phyloP scores from a whole-genome alignment of 2,797 vertebrate species.

The Perodicticus potto region DNA sequence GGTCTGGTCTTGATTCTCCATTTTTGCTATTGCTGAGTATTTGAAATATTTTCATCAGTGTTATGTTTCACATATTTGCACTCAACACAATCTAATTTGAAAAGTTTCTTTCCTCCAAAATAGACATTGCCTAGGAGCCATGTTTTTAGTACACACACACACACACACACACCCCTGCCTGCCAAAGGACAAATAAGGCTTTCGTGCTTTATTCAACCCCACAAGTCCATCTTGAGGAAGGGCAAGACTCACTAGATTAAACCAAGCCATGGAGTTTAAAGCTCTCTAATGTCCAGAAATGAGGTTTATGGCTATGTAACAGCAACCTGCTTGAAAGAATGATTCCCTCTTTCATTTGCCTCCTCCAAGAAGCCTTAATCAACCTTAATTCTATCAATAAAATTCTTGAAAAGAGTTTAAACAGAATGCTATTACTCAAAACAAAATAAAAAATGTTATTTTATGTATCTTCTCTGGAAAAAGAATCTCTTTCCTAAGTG shows the following conservation, averaged over 20 bases:
- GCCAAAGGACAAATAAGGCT: not conserved
- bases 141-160: not conserved
- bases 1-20: not conserved
- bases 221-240: not conserved
- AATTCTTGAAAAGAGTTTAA: slow-evolving; percentile 28
- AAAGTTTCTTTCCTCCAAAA: slow-evolving; percentile 16
- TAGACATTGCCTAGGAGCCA: not conserved
- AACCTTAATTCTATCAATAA: not conserved
- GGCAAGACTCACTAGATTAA: not conserved
- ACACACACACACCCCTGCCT: not conserved
- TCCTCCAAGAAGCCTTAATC: not conserved
- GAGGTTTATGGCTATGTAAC: not conserved
- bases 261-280: not conserved
- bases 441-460: slow-evolving; percentile 17
- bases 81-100: not conserved
- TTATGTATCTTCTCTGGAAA: slow-evolving; percentile 19
- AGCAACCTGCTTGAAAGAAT: not conserved
- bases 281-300: not conserved
- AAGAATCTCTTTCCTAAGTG: not conserved
- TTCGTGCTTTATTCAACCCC: not conserved
- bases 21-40: not conserved
- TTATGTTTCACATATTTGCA: not conserved
- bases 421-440: not conserved
- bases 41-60: not conserved
- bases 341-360: not conserved